Percentiles rank a stretch among this genome's conserved stretches.
These are phyloP conservation scores for Stictocephala bisonia DNA, from an alignment of 2,888 invertebrate species.

Conservation along the genomic window DNA sequence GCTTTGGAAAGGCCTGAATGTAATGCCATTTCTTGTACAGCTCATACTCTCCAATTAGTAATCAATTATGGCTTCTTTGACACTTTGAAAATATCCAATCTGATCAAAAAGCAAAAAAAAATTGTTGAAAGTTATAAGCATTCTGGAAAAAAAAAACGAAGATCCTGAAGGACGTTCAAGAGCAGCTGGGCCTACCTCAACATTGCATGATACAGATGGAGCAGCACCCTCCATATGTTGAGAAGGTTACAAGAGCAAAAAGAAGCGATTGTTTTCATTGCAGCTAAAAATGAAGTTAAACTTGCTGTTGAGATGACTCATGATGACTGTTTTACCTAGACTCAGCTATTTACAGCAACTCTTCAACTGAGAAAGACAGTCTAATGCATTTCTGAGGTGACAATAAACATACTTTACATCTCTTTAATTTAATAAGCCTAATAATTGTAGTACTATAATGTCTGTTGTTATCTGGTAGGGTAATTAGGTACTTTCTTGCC, in stretches of 20 bases:
- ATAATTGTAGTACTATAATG: too few relatives aligned
- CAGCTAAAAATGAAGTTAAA: too few relatives aligned
- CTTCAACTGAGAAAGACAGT: too few relatives aligned
- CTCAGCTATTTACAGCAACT: too few relatives aligned
- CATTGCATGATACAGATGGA: background rate
- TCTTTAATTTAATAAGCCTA: too few relatives aligned
- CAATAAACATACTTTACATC: too few relatives aligned
- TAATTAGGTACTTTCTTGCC: too few relatives aligned
- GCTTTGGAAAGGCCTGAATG: background rate
- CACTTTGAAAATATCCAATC: background rate
- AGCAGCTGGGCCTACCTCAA: background rate
- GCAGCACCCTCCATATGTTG: conserved; percentile 1
- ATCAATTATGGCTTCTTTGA: background rate
- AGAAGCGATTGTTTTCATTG: background rate
- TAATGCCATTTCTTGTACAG: background rate
- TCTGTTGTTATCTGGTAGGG: too few relatives aligned
- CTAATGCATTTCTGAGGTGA: too few relatives aligned
- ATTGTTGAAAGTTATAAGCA: background rate
- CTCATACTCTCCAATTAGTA: background rate
- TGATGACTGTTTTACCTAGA: too few relatives aligned
- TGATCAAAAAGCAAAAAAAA: background rate
- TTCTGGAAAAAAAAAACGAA: background rate
- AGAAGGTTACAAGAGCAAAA: background rate
- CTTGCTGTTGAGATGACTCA: too few relatives aligned
- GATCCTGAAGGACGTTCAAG: background rate